These are phyloP conservation scores for Porites cylindrica DNA, from an alignment of 92 coral and sea anemone species.

Conservation along the genomic window DNA sequence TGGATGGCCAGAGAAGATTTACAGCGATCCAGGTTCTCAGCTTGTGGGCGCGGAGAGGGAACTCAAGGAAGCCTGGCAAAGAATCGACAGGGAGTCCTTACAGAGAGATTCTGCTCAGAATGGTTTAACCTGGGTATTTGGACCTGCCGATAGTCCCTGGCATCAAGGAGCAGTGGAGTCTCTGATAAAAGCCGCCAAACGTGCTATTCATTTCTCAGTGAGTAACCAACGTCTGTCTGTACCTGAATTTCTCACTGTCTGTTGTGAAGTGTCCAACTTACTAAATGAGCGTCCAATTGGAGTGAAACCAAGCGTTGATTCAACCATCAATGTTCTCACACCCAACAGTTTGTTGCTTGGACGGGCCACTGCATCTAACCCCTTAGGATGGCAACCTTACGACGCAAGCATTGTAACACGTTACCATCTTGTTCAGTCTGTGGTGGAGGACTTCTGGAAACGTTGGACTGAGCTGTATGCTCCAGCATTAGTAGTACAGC, in stretches of 20 bases:
- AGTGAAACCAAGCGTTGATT: slow-evolving; percentile 61
- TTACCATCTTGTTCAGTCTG: slow-evolving; percentile 66
- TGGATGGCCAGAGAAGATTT: slow-evolving; percentile 73
- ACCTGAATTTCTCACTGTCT: slow-evolving; percentile 76
- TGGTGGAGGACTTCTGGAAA: slow-evolving; percentile 74
- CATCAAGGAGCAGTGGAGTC: slow-evolving; percentile 73
- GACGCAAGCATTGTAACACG: slow-evolving; percentile 37
- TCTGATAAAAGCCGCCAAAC: slow-evolving; percentile 71
- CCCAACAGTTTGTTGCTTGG: slow-evolving; percentile 77
- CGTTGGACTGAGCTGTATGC: slow-evolving; percentile 80
- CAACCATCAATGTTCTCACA: slow-evolving; percentile 63
- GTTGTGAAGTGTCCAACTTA: slow-evolving; percentile 69
- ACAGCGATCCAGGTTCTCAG: slow-evolving; percentile 86
- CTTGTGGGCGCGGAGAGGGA: slow-evolving; percentile 74
- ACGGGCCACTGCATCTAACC: slow-evolving; percentile 72
- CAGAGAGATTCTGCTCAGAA: slow-evolving; percentile 56
- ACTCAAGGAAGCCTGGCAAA: slow-evolving; percentile 72
- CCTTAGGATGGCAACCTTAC: slow-evolving; percentile 71
- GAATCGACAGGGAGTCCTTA: slow-evolving; percentile 41
- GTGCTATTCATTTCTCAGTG: slow-evolving; percentile 80
- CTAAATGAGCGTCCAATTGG: slow-evolving; percentile 83
- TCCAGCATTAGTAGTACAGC: slow-evolving; percentile 48
- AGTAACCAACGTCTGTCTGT: slow-evolving; percentile 70
- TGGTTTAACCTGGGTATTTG: slow-evolving; percentile 71
- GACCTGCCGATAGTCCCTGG: slow-evolving; percentile 50